Percentiles rank a stretch among this genome's conserved stretches.
Conservation (phyloP, 2,797 vertebrate genomes). For the Vipera latastei region DNA sequence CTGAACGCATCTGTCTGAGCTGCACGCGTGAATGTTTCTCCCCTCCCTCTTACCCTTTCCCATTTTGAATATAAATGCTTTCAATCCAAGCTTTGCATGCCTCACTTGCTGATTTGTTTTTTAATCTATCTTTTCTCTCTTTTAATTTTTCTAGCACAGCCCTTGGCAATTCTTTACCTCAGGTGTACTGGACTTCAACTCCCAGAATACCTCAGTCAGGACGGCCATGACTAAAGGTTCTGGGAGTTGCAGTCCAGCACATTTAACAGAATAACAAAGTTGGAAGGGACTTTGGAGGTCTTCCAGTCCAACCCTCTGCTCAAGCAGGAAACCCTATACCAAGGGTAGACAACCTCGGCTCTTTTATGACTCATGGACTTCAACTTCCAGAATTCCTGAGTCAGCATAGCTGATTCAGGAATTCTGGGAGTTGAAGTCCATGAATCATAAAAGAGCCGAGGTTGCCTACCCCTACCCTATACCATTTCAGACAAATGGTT, state of each 20-base stretch:
- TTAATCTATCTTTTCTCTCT: neutral
- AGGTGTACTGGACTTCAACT: neutral
- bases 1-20: neutral
- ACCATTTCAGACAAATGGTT: neutral
- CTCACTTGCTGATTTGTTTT: neutral
- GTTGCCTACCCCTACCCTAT: too few relatives aligned
- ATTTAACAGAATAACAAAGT: neutral
- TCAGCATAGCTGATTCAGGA: too few relatives aligned
- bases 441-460: too few relatives aligned
- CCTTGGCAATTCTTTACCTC: neutral
- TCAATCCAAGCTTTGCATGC: neutral
- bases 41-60: neutral
- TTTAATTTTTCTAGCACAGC: neutral
- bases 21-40: neutral
- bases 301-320: neutral
- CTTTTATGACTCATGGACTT: too few relatives aligned
- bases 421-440: too few relatives aligned
- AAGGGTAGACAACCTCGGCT: too few relatives aligned
- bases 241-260: neutral
- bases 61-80: neutral
- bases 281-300: neutral
- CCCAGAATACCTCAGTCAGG: neutral
- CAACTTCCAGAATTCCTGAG: too few relatives aligned
- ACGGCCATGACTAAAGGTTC: neutral
- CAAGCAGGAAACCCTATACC: neutral